Base-by-base conservation (phyloP, 2,888 invertebrate species). In the Melanostoma mellinum region DNA sequence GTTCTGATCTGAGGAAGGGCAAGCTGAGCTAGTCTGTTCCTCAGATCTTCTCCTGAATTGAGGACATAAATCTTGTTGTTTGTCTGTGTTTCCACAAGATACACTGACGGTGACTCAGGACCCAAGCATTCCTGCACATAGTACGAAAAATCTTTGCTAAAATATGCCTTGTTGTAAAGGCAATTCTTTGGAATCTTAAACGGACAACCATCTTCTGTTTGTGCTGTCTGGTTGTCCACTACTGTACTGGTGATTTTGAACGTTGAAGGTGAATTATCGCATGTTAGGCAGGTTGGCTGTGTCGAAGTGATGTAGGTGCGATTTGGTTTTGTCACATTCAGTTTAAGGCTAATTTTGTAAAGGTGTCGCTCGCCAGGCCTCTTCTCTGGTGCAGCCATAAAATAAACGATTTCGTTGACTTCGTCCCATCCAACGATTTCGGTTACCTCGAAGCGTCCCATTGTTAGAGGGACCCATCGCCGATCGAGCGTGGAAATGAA, bases 341-440 rank as follows among this genome's bases (percentile, higher is more conserved):
- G 88, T 90, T 92, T 90, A 88, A 93, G 88, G 88, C 88, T 89
- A 86, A 96, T 94, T 88, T 95, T 94, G 92, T 95, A 97, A 85
- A 98, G 92, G 90, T 98, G 98, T 1, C 96, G 93, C 88, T 95
- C 95, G 0, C 96, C 95, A 0, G 97, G 96, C 86, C 94, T 93
- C 60, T 94, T 94, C 86, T 95, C 95, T 2, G 95, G 95, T 4
- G 96, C 96, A 44, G 96, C 97, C 86, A 96, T 93, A 88, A 95
- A 96, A 91, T 97, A 98, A 94, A 96, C 93, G 61, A 94, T 91
- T 85, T 94, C 93, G 86, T 94, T 94, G 72, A 92, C 91, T 88
- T 95, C 95, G 88, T 96, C 96, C 96, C 96, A 96, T 0, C 95
- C 95, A 5, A 95, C 90, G 33, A 96, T 93, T 88, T 94, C 93